phyloP scores from a whole-genome alignment of 2,888 invertebrate genomes.

The Stramonita haemastoma region DNA sequence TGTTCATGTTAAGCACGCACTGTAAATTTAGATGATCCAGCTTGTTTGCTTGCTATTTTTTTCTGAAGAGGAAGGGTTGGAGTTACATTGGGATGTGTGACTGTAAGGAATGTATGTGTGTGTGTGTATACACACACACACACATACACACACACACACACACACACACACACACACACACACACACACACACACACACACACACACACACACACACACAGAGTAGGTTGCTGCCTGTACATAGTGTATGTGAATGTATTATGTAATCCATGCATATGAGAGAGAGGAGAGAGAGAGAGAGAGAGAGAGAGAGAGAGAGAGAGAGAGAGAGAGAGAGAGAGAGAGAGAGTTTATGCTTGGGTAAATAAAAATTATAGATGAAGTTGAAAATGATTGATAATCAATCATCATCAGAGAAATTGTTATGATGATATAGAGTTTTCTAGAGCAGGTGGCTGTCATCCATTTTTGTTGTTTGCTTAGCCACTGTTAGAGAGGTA shows the following conservation, averaged over 20 bases:
- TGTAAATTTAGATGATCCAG: background rate
- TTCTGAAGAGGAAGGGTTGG: background rate
- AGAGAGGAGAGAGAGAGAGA: constrained; percentile 6
- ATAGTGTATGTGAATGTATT: background rate
- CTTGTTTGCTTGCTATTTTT: background rate
- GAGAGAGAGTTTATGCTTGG: background rate
- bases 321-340: background rate
- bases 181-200: too few species aligned
- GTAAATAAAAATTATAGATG: background rate
- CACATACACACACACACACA: too few species aligned
- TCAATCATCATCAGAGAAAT: background rate
- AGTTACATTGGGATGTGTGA: background rate
- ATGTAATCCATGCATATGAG: background rate
- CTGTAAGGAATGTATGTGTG: background rate
- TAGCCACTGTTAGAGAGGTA: too few species aligned
- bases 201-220: background rate
- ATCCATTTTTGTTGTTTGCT: background rate
- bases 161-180: background rate
- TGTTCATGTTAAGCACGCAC: background rate
- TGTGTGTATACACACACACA: background rate
- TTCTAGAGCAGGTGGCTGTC: too few species aligned
- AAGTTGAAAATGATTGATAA: background rate
- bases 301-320: constrained; percentile 14
- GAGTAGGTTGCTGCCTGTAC: background rate
- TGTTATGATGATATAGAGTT: background rate